Evolutionary conservation across 2,113 vertebrate species (phyloP).

Genomic region (mouse (Mus musculus)): GRCm39 chr1:58992501-58993000

Average conservation of each 20-base stretch:
- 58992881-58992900: not conserved
- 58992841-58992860: slow-evolving; percentile 29
- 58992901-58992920: not conserved
- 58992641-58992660: slow-evolving; percentile 18
- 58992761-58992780: slow-evolving; percentile 11
- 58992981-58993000: not conserved
- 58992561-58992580: not conserved
- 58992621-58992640: slow-evolving; percentile 17
- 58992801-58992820: slow-evolving; percentile 31
- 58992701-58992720: not conserved
- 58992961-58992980: not conserved
- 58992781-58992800: not conserved
- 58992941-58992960: not conserved
- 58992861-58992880: not conserved
- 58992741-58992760: not conserved
- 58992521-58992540: not conserved
- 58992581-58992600: slow-evolving; percentile 10
- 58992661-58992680: slow-evolving; percentile 38
- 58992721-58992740: not conserved
- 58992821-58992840: not conserved
- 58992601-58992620: slow-evolving; percentile 3
- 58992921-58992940: not conserved
- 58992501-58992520: slow-evolving; percentile 25
- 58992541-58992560: slow-evolving; percentile 34
- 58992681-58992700: not conserved